Percentiles rank a stretch among this genome's conserved stretches.
Evolutionary conservation across 2,113 vertebrate genomes (phyloP).

Genomic region (Arenaria interpres): DNA sequence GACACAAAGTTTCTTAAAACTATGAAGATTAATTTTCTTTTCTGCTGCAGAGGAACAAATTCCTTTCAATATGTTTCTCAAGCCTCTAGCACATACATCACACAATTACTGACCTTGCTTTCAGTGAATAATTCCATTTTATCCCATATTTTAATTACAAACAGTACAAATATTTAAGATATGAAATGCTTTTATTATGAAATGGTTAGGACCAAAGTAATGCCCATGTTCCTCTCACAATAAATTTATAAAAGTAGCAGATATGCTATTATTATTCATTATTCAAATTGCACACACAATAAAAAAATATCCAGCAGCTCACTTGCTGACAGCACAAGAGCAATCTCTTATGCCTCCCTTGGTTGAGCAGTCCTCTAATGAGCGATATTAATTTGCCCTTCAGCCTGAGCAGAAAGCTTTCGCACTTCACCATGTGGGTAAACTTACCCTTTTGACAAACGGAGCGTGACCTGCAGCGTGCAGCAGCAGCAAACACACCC

Average conservation of each 20-base stretch:
- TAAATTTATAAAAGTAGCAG: not conserved
- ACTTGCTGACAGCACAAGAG: not conserved
- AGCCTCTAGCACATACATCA: not conserved
- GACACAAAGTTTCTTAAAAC: not conserved
- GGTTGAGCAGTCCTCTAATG: not conserved
- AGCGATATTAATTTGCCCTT: not conserved
- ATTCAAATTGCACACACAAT: not conserved
- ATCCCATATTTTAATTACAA: slow-evolving; percentile 23
- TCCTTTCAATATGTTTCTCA: not conserved
- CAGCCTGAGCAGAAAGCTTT: not conserved
- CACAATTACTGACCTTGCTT: not conserved
- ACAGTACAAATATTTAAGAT: slow-evolving; percentile 29
- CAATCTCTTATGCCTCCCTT: not conserved
- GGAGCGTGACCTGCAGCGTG: accelerated
- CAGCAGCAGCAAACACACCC: not conserved
- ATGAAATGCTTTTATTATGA: not conserved
- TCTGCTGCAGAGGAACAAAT: not conserved
- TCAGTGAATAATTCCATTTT: not conserved
- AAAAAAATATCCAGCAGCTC: not conserved
- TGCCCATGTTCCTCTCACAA: not conserved
- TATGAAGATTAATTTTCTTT: not conserved
- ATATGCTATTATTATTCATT: not conserved
- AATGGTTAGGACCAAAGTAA: slow-evolving; percentile 5
- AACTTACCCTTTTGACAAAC: not conserved
- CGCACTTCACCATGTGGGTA: accelerated